Evolutionary conservation across 2,888 invertebrate genomes (phyloP), one percentile per base, ranked within the genome.

Genomic region (Meganola albula): DNA sequence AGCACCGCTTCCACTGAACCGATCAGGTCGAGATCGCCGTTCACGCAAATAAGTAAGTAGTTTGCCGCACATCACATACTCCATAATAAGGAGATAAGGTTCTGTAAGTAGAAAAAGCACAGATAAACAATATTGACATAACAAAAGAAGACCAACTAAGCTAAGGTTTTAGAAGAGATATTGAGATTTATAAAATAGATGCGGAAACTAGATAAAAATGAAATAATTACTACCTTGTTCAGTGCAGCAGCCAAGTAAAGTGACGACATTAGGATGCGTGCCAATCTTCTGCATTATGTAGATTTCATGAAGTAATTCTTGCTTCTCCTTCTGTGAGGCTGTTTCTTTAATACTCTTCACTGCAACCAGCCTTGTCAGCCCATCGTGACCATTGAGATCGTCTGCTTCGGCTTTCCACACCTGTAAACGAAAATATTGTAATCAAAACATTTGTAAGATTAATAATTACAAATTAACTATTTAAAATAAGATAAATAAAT

Each of bases 391-490:
- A 26, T 90, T 90, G 34, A 94, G 79, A 58, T 93, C 93, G 53
- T 93, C 92, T 1, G 94, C 94, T 71, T 94, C 93, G 2, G 94
- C 94, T 74, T 93, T 93, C 93, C 94, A 94, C 10, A 94, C 94
- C 88, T 93, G 30, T 41, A 28, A 26, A 12, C 1, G 4, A n/a
- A n/a, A n/a, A n/a, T n/a, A n/a, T n/a, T n/a, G n/a, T n/a, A n/a
- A n/a, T n/a, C n/a, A n/a, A n/a, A n/a, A n/a, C n/a, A n/a, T n/a
- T n/a, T n/a, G n/a, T n/a, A n/a, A n/a, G n/a, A n/a, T n/a, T n/a
- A n/a, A n/a, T n/a, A n/a, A n/a, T n/a, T n/a, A n/a, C n/a, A n/a
- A n/a, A n/a, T n/a, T n/a, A n/a, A n/a, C n/a, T n/a, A n/a, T n/a
- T n/a, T n/a, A n/a, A n/a, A n/a, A n/a, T n/a, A n/a, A n/a, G n/a